Percentiles rank a stretch among this genome's conserved stretches.
Evolutionary conservation across 2,113 vertebrate genomes (phyloP).

Genomic region (Semicossyphus pulcher): DNA sequence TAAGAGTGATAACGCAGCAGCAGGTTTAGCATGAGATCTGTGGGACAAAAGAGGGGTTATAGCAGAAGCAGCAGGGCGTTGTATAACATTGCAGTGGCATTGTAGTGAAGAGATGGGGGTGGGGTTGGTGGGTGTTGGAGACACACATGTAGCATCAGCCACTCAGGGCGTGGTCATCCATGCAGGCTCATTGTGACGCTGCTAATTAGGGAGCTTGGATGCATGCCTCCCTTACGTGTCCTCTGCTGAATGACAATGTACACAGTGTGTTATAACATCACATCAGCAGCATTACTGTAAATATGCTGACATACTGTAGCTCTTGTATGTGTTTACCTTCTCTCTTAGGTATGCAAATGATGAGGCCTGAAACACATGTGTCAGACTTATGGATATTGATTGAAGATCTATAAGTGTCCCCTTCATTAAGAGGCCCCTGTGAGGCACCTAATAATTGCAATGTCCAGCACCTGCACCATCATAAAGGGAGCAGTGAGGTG

Average conservation of each 20-base stretch:
- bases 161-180: constrained; percentile 60
- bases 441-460: neutral
- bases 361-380: neutral
- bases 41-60: constrained; percentile 43
- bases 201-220: constrained; percentile 7
- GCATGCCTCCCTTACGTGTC: neutral
- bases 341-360: constrained; percentile 8
- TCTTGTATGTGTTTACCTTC: neutral
- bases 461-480: neutral
- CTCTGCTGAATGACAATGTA: neutral
- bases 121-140: constrained; percentile 11
- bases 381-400: constrained; percentile 42
- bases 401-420: constrained; percentile 12
- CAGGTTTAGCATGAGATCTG: constrained; percentile 10
- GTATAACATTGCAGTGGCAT: constrained; percentile 68
- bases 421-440: neutral
- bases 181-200: constrained; percentile 11
- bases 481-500: neutral
- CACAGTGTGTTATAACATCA: neutral
- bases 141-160: constrained; percentile 36
- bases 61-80: constrained; percentile 42
- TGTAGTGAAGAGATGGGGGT: constrained; percentile 37
- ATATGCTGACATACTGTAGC: neutral
- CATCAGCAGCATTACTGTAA: neutral
- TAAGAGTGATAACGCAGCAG: constrained; percentile 6